Evolutionary conservation across 2,797 vertebrate species (phyloP).

Genomic region (Channallabes apus): DNA sequence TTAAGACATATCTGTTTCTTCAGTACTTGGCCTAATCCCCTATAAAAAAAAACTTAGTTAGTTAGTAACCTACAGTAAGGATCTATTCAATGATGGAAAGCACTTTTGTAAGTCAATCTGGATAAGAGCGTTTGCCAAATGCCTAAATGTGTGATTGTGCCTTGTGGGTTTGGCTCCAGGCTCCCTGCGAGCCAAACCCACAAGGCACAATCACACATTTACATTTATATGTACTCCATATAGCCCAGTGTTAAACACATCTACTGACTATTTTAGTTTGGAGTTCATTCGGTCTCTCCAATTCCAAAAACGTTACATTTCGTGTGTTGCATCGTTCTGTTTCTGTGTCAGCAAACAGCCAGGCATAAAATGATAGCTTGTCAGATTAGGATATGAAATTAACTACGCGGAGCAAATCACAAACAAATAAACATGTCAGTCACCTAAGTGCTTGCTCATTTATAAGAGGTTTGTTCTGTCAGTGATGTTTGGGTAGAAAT

Average conservation of each 20-base stretch:
- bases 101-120: too few relatives aligned
- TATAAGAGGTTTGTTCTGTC: neutral
- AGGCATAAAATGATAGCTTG: neutral
- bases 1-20: too few relatives aligned
- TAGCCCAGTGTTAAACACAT: neutral
- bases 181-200: too few relatives aligned
- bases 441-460: neutral
- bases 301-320: neutral
- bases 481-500: neutral
- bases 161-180: too few relatives aligned
- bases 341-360: neutral
- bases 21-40: too few relatives aligned
- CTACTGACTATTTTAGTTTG: neutral
- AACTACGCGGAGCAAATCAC: neutral
- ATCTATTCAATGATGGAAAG: too few relatives aligned
- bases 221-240: too few relatives aligned
- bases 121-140: too few relatives aligned
- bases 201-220: too few relatives aligned
- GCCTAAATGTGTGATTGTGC: too few relatives aligned
- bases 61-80: too few relatives aligned
- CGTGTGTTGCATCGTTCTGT: neutral
- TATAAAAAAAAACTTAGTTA: too few relatives aligned
- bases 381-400: neutral
- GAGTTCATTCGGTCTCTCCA: neutral
- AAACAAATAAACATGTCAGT: slow-evolving; percentile 2